These are phyloP conservation scores for Hecatera dysodea DNA, from an alignment of 2,888 invertebrate genomes.

Conservation along the genomic window DNA sequence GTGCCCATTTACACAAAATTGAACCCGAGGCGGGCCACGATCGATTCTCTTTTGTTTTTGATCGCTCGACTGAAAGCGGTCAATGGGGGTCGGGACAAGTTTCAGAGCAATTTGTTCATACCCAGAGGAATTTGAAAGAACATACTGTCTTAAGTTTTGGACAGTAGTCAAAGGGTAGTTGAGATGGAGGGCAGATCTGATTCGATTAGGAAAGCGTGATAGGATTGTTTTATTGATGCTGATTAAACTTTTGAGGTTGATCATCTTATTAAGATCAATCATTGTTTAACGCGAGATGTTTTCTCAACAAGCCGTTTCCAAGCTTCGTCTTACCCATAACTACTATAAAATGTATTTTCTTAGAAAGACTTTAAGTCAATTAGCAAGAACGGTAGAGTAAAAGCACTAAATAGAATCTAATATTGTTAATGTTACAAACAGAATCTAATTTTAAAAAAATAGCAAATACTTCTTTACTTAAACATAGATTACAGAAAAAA, in stretches of 20 bases:
- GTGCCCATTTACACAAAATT: conserved; percentile 41
- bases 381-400: not conserved
- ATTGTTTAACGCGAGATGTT: not conserved
- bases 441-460: too few relatives aligned
- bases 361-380: not conserved
- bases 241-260: not conserved
- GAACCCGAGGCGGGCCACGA: conserved; percentile 29
- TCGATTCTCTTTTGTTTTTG: conserved; percentile 55
- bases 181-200: not conserved
- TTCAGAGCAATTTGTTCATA: conserved; percentile 23
- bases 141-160: conserved; percentile 24
- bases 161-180: conserved; percentile 21
- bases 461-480: too few relatives aligned
- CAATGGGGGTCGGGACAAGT: conserved; percentile 9
- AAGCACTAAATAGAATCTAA: too few relatives aligned
- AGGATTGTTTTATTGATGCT: conserved; percentile 5
- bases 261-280: not conserved
- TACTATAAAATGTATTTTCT: not conserved
- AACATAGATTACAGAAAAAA: too few relatives aligned
- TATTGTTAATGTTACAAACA: too few relatives aligned
- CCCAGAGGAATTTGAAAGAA: conserved; percentile 22
- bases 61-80: conserved; percentile 48
- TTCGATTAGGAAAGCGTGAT: conserved; percentile 15
- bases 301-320: not conserved
- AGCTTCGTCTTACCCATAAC: not conserved